Evolutionary conservation across 2,888 invertebrate species (phyloP).

Genomic region (Meganola albula): DNA sequence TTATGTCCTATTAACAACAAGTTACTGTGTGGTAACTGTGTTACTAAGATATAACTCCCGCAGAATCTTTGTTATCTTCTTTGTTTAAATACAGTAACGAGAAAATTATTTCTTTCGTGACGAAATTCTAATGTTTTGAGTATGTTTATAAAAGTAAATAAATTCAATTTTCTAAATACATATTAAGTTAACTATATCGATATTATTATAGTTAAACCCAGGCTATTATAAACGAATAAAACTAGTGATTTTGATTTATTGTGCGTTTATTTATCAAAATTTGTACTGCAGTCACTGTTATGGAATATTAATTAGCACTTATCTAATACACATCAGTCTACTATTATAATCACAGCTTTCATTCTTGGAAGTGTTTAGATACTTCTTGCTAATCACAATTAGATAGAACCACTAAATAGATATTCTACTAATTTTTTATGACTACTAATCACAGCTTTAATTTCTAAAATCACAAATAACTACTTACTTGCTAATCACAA

Average conservation of each 20-base stretch:
- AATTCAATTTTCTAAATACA: constrained; percentile 6
- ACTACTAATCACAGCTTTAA: constrained; percentile 9
- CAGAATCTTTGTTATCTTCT: too few species aligned
- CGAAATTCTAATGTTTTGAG: too few species aligned
- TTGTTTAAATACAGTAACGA: too few species aligned
- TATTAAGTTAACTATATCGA: constrained; percentile 9
- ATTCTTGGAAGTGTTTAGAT: constrained; percentile 8
- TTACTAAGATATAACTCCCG: too few species aligned
- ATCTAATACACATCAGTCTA: constrained; percentile 11
- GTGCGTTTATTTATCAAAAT: constrained; percentile 8
- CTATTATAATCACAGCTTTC: constrained; percentile 9
- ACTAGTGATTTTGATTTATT: constrained; percentile 7
- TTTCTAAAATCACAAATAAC: constrained; percentile 10
- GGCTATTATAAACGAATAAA: constrained; percentile 7
- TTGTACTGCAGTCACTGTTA: constrained; percentile 8
- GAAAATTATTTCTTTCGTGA: too few species aligned
- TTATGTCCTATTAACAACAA: too few species aligned
- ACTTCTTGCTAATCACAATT: constrained; percentile 10
- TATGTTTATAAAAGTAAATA: too few species aligned
- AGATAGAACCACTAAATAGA: constrained; percentile 8
- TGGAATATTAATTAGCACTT: constrained; percentile 8
- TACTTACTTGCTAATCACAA: constrained; percentile 5
- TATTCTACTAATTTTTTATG: constrained; percentile 9
- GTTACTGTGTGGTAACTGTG: too few species aligned
- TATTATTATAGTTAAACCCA: constrained; percentile 4